Percentiles rank a stretch among this genome's conserved stretches.
phyloP scores from a whole-genome alignment of 2,797 vertebrate species.

The Buceros bicornis region DNA sequence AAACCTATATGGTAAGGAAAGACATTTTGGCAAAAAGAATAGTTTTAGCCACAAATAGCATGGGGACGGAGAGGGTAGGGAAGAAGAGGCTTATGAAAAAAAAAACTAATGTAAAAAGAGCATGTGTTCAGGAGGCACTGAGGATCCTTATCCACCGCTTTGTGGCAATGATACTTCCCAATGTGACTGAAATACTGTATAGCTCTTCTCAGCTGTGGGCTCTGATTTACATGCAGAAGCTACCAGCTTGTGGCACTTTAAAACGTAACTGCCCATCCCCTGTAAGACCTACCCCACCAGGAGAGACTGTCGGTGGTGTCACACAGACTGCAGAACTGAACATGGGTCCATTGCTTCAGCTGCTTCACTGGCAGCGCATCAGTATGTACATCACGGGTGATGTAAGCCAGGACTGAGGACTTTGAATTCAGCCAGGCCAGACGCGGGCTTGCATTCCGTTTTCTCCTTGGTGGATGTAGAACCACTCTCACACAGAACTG shows the following conservation, averaged over 20 bases:
- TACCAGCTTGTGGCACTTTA: not conserved
- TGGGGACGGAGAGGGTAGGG: not conserved
- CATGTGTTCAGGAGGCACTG: not conserved
- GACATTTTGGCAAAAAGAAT: not conserved
- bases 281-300: not conserved
- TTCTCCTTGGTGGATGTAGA: not conserved
- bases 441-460: fast-evolving
- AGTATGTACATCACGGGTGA: not conserved
- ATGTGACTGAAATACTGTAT: not conserved
- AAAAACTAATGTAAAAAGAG: not conserved
- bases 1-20: conserved; percentile 85
- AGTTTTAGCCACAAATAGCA: not conserved
- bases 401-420: not conserved
- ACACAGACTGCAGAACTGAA: not conserved
- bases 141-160: not conserved
- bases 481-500: not conserved
- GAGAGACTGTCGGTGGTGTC: not conserved
- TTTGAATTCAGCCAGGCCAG: not conserved
- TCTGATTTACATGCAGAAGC: not conserved
- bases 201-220: not conserved
- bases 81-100: not conserved
- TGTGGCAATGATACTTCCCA: not conserved
- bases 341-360: fast-evolving
- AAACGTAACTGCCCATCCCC: not conserved
- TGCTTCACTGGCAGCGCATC: fast-evolving